Evolutionary conservation across 2,888 invertebrate genomes (phyloP), one percentile per base, ranked within the genome.

Genomic region (Lasioglossum pauxillum): DNA sequence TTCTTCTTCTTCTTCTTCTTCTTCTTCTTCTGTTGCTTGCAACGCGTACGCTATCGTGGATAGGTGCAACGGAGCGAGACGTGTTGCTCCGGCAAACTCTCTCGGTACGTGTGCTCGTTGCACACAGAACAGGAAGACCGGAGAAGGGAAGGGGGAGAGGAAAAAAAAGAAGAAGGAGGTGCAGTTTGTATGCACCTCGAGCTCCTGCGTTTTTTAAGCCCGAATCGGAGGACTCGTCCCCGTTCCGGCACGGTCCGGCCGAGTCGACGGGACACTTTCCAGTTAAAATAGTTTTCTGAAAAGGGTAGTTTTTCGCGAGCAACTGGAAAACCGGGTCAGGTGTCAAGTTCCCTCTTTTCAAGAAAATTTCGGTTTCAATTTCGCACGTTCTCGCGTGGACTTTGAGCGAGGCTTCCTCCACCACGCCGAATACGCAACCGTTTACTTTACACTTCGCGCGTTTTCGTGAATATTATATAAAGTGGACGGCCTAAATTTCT

Each of bases 61-160:
- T 77, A 86, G 81, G 88, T 78, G 88, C 91, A 92, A 86, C 92
- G 84, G 90, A 93, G 90, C 91, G 91, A 88, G 90, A 92, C 93
- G 85, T 86, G 79, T 86, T 83, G 83, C 87, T 85, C 83, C 90
- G 86, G 75, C 87, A 81, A 85, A 27, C 27, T 27, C 83, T 89
- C 90, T 85, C 80, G 78, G 85, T 84, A 84, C 85, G 83, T 81
- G 75, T 80, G 74, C 82, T 82, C 84, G 72, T 86, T 84, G 76
- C 85, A 79, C 49, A 78, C 77, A 76, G 80, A 67, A 82, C 79
- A 74, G 79, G 78, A 76, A 35, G 73, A 73, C 73, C 31, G 31
- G 31, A 4, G 10, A 19, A 19, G 23, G 19, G 19, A 16, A 46
- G 27, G 46, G 44, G 38, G 19, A 19, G 16, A 19, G 10, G 27